A percentile compares a stretch with the other conserved stretches of the same genome.
Conservation (phyloP, 2,113 vertebrate species). For the Myocastor coypus region DNA sequence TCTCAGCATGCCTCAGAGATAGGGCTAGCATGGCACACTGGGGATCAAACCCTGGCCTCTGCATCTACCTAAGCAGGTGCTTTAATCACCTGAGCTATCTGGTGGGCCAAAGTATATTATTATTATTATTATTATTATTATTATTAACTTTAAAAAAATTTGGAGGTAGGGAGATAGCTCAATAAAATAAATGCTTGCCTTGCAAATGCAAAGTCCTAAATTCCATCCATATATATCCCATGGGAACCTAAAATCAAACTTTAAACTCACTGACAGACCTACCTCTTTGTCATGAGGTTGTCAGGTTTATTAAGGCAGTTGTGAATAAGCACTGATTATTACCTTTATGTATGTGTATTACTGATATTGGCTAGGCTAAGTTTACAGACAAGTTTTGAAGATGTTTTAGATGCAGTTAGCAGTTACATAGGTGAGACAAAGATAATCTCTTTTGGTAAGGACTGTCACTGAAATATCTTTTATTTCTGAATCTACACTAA, state of each 20-base stretch:
- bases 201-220: no score
- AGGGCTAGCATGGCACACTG: no score
- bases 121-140: background rate
- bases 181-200: no score
- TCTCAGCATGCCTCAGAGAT: no score
- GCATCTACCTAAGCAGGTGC: no score
- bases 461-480: background rate
- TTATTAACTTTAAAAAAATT: no score
- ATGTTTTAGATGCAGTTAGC: background rate
- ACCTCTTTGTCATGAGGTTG: background rate
- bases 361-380: background rate
- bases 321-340: background rate
- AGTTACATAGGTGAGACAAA: background rate
- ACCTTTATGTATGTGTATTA: background rate
- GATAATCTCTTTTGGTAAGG: background rate
- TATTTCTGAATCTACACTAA: background rate
- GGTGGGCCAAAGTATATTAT: background rate
- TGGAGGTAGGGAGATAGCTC: no score
- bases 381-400: background rate
- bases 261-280: background rate
- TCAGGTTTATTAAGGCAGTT: background rate
- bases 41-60: no score
- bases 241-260: conserved; percentile 29
- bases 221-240: no score
- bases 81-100: no score